Percentiles rank a stretch among this genome's conserved stretches.
Conservation (phyloP, 2,797 vertebrate species). For the Xiphorhynchus erythropygius region DNA sequence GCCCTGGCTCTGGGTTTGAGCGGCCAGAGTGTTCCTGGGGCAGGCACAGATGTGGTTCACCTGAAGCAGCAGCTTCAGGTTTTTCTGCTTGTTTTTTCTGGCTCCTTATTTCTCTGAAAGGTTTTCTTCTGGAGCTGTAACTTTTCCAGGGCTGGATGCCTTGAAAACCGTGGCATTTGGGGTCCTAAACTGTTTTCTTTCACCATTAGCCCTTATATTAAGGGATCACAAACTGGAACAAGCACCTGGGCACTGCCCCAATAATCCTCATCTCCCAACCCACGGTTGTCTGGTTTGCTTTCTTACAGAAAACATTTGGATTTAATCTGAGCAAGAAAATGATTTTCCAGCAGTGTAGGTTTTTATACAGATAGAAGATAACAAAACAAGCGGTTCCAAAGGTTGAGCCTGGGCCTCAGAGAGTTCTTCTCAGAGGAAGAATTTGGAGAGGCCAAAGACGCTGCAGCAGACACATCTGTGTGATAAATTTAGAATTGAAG, state of each 20-base stretch:
- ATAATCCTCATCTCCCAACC: neutral
- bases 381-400: neutral
- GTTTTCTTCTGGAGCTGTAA: neutral
- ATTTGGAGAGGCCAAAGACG: neutral
- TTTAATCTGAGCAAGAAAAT: neutral
- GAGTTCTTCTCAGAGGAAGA: neutral
- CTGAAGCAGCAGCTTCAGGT: neutral
- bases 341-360: neutral
- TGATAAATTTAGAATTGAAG: slow-evolving; percentile 18
- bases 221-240: neutral
- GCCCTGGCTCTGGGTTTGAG: neutral
- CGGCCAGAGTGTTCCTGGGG: fast-evolving
- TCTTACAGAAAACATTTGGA: neutral
- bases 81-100: neutral
- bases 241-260: neutral
- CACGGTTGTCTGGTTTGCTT: neutral
- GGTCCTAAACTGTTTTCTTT: neutral
- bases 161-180: fast-evolving
- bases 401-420: neutral
- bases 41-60: neutral
- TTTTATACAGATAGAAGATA: neutral
- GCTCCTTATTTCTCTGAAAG: neutral
- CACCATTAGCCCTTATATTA: neutral
- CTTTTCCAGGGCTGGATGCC: neutral
- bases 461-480: slow-evolving; percentile 5